Base-by-base conservation (phyloP, 2,888 invertebrate genomes). In the Himalopsyche anomala region DNA sequence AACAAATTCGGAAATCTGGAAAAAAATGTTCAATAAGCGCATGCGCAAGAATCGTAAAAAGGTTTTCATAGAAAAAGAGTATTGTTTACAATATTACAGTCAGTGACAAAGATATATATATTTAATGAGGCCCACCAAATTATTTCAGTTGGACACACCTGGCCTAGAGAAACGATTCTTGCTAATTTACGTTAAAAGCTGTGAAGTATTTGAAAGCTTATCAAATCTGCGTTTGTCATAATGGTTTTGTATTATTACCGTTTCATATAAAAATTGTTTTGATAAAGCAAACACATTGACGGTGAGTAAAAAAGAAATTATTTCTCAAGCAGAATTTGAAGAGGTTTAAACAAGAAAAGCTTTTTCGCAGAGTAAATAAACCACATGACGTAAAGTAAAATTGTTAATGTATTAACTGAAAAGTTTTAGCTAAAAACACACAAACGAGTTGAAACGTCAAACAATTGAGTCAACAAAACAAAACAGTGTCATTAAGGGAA, bases 401-500 rank as follows among this genome's bases (percentile, higher is more conserved):
- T 74, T 74, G 38, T 38, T 15, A 74, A 74, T 74, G 74, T 74
- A 38, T 74, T 36, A 38, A 74, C 74, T 74, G 74, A 74, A 74
- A 74, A 74, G 74, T 74, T 74, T 74, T 74, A 74, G 74, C 38
- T 74, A 74, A 74, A 74, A 36, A 74, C 36, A 74, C 74, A 28
- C 15, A 74, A 74, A 38, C 36, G 74, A 74, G 38, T 74, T 74
- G 36, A 74, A 74, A 74, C 12, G 74, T 36, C 74, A 74, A 74
- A 74, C 74, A 74, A 74, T 74, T 74, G 74, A 74, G 36, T 74
- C 74, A 74, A 74, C 74, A 74, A 28, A 62, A 62, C 62, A 62
- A 62, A 74, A 74, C 74, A 74, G 74, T 74, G 74, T 74, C 74
- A 74, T 74, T 74, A 74, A 74, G 28, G 74, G 74, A 74, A 74